Evolutionary conservation across 2,888 invertebrate species (phyloP).

Genomic region (Drosophila kambysellisi): DNA sequence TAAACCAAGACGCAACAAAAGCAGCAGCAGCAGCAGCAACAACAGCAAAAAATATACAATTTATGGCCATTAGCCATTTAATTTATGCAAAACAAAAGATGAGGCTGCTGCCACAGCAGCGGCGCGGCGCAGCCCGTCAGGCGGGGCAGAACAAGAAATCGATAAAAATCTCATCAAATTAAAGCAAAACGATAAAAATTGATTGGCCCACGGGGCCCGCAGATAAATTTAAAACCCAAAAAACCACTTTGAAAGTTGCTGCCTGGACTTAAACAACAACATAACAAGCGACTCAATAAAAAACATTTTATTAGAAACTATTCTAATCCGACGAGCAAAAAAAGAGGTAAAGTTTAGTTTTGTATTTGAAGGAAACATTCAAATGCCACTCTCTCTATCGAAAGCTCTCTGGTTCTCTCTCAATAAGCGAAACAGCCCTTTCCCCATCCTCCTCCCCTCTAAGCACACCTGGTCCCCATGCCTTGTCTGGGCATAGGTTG

Average conservation of each 20-base stretch:
- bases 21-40: not conserved
- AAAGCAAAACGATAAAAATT: conserved; percentile 77
- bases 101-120: conserved; percentile 20
- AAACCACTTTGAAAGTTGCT: conserved; percentile 45
- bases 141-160: conserved; percentile 54
- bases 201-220: conserved; percentile 58
- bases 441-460: not conserved
- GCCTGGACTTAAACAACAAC: not conserved
- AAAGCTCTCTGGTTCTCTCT: not conserved
- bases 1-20: conserved; percentile 21
- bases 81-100: conserved; percentile 68
- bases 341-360: conserved; percentile 13
- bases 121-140: not conserved
- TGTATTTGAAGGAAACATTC: conserved; percentile 8
- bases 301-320: conserved; percentile 48
- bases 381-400: conserved; percentile 10
- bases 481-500: conserved; percentile 28
- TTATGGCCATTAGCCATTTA: conserved; percentile 71
- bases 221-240: conserved; percentile 14
- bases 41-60: conserved; percentile 33
- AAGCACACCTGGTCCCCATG: conserved; percentile 1
- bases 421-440: not conserved
- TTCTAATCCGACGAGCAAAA: conserved; percentile 51
- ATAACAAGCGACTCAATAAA: conserved; percentile 36
- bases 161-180: conserved; percentile 80